Percentiles rank a stretch among this genome's conserved stretches.
phyloP scores from a whole-genome alignment of 2,113 vertebrate genomes.

The Taurulus bubalis region DNA sequence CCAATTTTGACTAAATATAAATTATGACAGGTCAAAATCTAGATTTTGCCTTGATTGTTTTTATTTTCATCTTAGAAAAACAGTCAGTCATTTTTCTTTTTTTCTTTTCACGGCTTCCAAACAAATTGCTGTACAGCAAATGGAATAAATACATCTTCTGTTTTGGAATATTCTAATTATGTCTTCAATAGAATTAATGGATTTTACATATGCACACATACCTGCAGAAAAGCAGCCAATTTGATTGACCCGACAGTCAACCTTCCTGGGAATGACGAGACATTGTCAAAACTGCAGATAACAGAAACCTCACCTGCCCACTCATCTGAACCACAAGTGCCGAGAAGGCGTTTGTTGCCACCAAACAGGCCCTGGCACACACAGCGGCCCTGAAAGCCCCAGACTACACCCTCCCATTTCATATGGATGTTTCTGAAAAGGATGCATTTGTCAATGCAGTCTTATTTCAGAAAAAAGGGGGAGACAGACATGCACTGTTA shows the following conservation, averaged over 20 bases:
- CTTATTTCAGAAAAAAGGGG: no score
- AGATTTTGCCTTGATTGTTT: not conserved
- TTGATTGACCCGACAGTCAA: conserved; percentile 65
- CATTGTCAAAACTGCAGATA: no score
- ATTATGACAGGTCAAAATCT: not conserved
- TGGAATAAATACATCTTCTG: conserved; percentile 9
- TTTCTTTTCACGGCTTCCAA: not conserved
- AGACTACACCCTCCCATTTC: no score
- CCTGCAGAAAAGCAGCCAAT: conserved; percentile 35
- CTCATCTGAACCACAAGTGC: no score
- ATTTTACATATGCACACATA: conserved; percentile 24
- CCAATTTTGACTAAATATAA: not conserved
- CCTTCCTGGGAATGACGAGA: no score
- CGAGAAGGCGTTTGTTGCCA: no score
- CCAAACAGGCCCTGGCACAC: no score
- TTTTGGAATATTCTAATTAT: conserved; percentile 2
- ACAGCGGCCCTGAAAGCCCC: no score
- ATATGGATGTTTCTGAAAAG: no score
- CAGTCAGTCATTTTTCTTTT: not conserved
- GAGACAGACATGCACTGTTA: no score
- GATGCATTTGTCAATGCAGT: no score
- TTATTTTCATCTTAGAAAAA: not conserved
- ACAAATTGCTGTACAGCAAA: not conserved
- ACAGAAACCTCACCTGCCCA: no score
- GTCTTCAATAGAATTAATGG: conserved; percentile 41